Conservation (phyloP, 2,797 vertebrate species). For the Sciurus vulgaris region DNA sequence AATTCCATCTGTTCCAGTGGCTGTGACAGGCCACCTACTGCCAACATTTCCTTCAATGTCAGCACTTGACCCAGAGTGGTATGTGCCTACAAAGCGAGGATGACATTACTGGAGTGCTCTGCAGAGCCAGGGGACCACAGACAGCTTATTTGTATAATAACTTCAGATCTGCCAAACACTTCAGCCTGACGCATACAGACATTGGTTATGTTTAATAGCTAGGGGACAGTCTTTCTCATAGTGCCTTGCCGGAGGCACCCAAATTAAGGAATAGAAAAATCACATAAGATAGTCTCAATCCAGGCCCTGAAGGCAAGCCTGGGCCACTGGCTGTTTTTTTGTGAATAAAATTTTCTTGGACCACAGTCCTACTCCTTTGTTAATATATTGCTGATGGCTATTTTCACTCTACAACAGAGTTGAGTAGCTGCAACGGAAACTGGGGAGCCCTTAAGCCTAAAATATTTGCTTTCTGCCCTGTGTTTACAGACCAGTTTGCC, state of each 20-base stretch:
- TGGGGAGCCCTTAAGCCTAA: not conserved
- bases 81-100: conserved; percentile 36
- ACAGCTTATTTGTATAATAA: conserved; percentile 25
- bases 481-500: not conserved
- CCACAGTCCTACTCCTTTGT: not conserved
- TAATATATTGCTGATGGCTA: not conserved
- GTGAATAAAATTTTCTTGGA: conserved; percentile 14
- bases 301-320: not conserved
- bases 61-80: conserved; percentile 61
- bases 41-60: conserved; percentile 63
- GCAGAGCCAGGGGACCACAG: conserved; percentile 39
- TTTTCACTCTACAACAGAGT: not conserved
- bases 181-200: not conserved
- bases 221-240: not conserved
- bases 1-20: conserved; percentile 65
- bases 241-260: not conserved
- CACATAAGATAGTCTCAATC: conserved; percentile 1
- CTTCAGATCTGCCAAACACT: not conserved
- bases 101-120: conserved; percentile 45
- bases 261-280: conserved; percentile 45
- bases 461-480: not conserved
- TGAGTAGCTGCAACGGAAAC: not conserved
- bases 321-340: not conserved
- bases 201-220: not conserved
- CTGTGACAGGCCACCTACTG: conserved; percentile 56